phyloP scores from a whole-genome alignment of 2,888 invertebrate species.

The Spilosoma lubricipeda region DNA sequence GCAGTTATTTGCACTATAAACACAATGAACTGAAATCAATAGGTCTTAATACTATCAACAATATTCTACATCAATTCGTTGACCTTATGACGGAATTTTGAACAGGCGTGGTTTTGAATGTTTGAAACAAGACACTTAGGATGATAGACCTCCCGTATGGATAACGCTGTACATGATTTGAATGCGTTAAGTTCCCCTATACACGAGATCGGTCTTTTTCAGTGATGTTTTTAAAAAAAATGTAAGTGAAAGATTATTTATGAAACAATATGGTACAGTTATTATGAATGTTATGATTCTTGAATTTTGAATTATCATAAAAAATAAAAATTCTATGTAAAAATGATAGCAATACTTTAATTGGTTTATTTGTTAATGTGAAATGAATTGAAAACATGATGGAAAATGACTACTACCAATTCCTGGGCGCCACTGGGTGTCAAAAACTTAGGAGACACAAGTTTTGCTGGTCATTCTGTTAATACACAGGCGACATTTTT shows the following conservation, averaged over 20 bases:
- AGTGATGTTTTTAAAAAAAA: not conserved
- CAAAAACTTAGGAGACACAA: not conserved
- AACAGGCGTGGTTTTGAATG: constrained; percentile 12
- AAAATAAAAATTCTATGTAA: too few species aligned
- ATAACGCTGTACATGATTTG: constrained; percentile 15
- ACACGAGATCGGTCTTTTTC: constrained; percentile 2
- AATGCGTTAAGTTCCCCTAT: constrained; percentile 7
- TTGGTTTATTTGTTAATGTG: too few species aligned
- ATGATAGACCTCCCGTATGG: constrained; percentile 13
- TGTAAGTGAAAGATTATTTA: not conserved
- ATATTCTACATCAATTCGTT: not conserved
- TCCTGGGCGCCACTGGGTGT: too few species aligned
- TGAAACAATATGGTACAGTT: too few species aligned
- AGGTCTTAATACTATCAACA: not conserved
- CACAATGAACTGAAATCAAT: not conserved
- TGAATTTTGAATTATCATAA: not conserved
- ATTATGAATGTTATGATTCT: too few species aligned
- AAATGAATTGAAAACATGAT: too few species aligned
- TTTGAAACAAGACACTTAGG: constrained; percentile 16
- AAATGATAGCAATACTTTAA: too few species aligned
- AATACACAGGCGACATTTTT: not conserved
- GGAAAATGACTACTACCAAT: too few species aligned
- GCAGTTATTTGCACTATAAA: not conserved
- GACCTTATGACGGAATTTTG: constrained; percentile 9
- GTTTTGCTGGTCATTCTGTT: not conserved